phyloP scores from a whole-genome alignment of 2,797 vertebrate genomes.

The Sebastes cheni region DNA sequence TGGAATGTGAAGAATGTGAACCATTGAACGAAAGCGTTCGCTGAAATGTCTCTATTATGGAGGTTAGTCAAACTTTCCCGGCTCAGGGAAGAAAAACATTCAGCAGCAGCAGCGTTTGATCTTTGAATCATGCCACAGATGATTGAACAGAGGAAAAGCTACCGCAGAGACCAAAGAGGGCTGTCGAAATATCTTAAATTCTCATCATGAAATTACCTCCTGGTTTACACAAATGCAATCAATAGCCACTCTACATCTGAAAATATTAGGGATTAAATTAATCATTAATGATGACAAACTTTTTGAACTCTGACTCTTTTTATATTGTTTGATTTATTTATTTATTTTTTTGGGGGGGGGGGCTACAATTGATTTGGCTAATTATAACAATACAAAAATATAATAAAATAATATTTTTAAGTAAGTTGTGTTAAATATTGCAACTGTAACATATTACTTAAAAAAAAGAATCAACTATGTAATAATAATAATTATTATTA shows the following conservation, averaged over 20 bases:
- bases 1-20: slow-evolving; percentile 70
- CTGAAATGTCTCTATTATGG: slow-evolving; percentile 52
- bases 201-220: neutral
- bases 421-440: neutral
- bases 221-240: neutral
- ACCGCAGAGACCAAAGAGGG: neutral
- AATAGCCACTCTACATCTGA: neutral
- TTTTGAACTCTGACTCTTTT: neutral
- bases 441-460: neutral
- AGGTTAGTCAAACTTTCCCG: slow-evolving; percentile 50
- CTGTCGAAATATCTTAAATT: neutral
- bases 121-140: slow-evolving; percentile 15
- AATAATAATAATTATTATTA: no score
- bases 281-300: neutral
- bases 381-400: neutral
- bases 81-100: slow-evolving; percentile 54
- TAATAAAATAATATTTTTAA: neutral
- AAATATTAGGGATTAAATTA: neutral
- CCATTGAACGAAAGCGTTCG: slow-evolving; percentile 42
- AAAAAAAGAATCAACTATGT: no score
- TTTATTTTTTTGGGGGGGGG: no score
- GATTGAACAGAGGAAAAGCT: slow-evolving; percentile 43
- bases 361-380: no score
- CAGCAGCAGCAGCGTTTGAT: slow-evolving; percentile 45
- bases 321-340: no score